Base-by-base conservation (phyloP, 1,140 invertebrate species). In the Diplogasteroides magnus region DNA sequence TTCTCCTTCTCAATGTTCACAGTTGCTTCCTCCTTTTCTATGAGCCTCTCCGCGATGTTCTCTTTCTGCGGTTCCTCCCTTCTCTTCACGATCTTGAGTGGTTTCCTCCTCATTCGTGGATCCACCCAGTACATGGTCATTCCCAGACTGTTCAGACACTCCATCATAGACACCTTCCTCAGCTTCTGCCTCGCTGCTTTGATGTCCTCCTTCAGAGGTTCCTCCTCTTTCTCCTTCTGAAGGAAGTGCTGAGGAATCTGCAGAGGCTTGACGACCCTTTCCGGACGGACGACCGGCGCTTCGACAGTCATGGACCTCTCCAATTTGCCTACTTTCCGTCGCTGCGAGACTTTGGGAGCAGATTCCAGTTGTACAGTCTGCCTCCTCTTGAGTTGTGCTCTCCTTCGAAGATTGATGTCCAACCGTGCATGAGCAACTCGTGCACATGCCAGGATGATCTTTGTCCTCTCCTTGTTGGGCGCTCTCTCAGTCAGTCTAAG, bases 401-500 rank as follows among this genome's bases (percentile, higher is more conserved):
- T 63, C 32, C 28, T 63, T 14, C 13, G 14, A 31, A 48, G 64
- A 19, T 48, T 48, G 37, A 48, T 48, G 37, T 48, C 37, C 37
- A 48, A 48, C 19, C 37, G 37, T 11, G 37, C 37, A 19, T 11
- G 6, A 11, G 37, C 37, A 19, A 48, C 6, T 19, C 37, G 6
- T 48, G 31, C n/a, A 65, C 64, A 55, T 37, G 64, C 48, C 25
- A 29, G 19, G 31, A 29, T 27, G 66, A 68, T 64, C 48, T 71
- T 23, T 60, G 66, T 48, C 61, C 67, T 23, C 67, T 59, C 31
- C 48, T 27, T 65, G 23, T 65, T 73, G 0, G 72, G 72, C 28
- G 72, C 72, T 71, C 72, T n/a, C 28, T 73, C 68, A 1, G 72
- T 73, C 56, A 73, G 62, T 29, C 72, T 25, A 13, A 73, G 61